A percentile compares a stretch with the other conserved stretches of the same genome.
Evolutionary conservation across 2,888 invertebrate species (phyloP).

Genomic region (Pterobdella sp.): DNA sequence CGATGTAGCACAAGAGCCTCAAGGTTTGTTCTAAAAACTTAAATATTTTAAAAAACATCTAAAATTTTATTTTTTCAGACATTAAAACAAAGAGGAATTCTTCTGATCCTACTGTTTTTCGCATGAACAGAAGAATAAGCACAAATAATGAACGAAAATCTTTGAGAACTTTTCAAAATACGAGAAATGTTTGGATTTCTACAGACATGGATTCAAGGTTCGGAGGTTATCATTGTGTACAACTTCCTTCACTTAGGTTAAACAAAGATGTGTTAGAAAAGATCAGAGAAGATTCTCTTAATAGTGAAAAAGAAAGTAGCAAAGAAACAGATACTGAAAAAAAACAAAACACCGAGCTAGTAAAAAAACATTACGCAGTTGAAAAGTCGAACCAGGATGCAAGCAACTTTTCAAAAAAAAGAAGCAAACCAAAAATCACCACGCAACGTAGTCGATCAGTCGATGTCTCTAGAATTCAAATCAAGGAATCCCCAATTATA

Average conservation of each 20-base stretch:
- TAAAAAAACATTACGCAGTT: background rate
- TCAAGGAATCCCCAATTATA: background rate
- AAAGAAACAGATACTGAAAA: background rate
- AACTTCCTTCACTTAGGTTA: background rate
- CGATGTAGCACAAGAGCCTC: slow-evolving; percentile 24
- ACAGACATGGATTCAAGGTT: background rate
- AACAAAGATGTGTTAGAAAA: slow-evolving; percentile 20
- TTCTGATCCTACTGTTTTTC: slow-evolving; percentile 22
- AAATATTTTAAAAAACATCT: background rate
- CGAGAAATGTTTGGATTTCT: slow-evolving; percentile 22
- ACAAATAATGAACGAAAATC: background rate
- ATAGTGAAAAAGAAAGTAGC: background rate
- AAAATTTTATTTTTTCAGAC: background rate
- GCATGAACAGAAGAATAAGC: slow-evolving; percentile 4
- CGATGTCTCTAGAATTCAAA: background rate
- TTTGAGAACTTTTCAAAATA: background rate
- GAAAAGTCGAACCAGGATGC: too few species aligned
- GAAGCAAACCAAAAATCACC: slow-evolving; percentile 5
- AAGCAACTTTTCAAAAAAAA: too few species aligned
- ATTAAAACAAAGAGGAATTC: slow-evolving; percentile 15
- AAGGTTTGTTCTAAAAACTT: background rate
- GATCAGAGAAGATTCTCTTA: slow-evolving; percentile 10
- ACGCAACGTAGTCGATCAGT: slow-evolving; percentile 23
- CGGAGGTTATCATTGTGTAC: slow-evolving; percentile 20
- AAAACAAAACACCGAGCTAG: background rate